Evolutionary conservation across 2,113 vertebrate species (phyloP), one percentile per base, ranked within the genome.

Genomic region (Myodes glareolus): DNA sequence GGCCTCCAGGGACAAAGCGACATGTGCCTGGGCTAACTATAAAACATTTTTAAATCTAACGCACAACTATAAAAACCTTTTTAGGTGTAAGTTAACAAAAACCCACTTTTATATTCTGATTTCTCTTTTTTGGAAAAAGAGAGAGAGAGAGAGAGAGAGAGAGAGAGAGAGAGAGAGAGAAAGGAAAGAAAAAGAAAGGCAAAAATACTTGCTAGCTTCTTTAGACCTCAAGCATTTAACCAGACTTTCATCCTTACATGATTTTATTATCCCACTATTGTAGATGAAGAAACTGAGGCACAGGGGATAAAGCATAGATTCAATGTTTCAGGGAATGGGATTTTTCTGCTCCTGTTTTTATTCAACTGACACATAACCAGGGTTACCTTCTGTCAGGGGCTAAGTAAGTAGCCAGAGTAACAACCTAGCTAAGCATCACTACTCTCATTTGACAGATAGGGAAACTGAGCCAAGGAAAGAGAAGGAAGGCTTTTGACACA

Each of bases 21-120:
- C 52, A 98, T 78, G 95, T 97, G 97, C 97, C 98, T 96, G 91
- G 94, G 97, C 89, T 97, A 90, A 96, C 87, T 95, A 88, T 76
- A 80, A 63, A 84, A 84, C 47, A 88, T 95, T 98, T 97, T 97
- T 97, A 95, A 93, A 97, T 84, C 90, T 96, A 96, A 97, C 72
- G 0, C 0, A 39, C 94, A 96, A 97, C 97, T 91, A 61, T 96
- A 98, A 88, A 58, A 42, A 58, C 39, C 50, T 55, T 81, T 97
- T 94, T 94, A 75, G 8, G 96, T 97, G 96, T 97, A 96, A 98
- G 89, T 91, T 65, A 95, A 80, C 96, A 98, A 96, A 96, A 96
- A 97, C 97, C 97, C 97, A 96, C 96, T 75, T 82, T 21, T 61
- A 92, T 29, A 70, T 82, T 95, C 58, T 9, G 42, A 33, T 92